Evolutionary conservation across 1,140 invertebrate species (phyloP).

Genomic region (Drosophila obscura): DNA sequence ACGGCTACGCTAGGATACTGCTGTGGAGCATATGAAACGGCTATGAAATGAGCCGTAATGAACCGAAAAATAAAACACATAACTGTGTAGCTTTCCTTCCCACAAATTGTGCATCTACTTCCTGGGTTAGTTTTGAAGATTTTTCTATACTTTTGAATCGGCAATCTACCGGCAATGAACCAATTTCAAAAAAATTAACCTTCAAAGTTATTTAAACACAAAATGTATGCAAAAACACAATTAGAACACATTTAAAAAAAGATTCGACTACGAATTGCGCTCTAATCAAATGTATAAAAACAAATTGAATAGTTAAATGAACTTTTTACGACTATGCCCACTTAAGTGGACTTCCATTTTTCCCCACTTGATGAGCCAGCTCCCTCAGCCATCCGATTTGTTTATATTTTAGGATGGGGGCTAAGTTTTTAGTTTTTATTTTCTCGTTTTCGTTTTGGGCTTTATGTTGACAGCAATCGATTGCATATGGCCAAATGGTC

Average conservation of each 20-base stretch:
- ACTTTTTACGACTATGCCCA: slow-evolving; percentile 30
- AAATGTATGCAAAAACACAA: too few relatives aligned
- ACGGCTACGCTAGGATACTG: background rate
- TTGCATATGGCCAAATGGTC: slow-evolving; percentile 56
- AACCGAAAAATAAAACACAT: too few relatives aligned
- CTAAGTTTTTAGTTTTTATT: slow-evolving; percentile 24
- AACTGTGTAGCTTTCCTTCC: too few relatives aligned
- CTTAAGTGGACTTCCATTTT: slow-evolving; percentile 23
- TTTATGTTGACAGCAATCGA: slow-evolving; percentile 67
- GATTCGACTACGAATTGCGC: background rate
- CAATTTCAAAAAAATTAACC: slow-evolving; percentile 16
- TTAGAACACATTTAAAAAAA: too few relatives aligned
- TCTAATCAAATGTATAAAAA: slow-evolving; percentile 25
- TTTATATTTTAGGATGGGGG: slow-evolving; percentile 48
- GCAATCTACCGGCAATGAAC: background rate
- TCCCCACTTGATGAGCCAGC: slow-evolving; percentile 41
- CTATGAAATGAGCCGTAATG: background rate
- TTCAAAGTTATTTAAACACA: too few relatives aligned
- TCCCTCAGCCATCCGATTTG: slow-evolving; percentile 29
- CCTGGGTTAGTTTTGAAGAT: background rate
- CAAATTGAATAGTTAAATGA: slow-evolving; percentile 25
- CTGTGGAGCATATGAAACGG: background rate
- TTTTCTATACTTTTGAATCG: background rate
- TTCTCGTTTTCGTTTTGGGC: slow-evolving; percentile 42
- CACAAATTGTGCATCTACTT: too few relatives aligned